Evolutionary conservation across 2,113 vertebrate species (phyloP).

Genomic region (Puntigrus tetrazona): DNA sequence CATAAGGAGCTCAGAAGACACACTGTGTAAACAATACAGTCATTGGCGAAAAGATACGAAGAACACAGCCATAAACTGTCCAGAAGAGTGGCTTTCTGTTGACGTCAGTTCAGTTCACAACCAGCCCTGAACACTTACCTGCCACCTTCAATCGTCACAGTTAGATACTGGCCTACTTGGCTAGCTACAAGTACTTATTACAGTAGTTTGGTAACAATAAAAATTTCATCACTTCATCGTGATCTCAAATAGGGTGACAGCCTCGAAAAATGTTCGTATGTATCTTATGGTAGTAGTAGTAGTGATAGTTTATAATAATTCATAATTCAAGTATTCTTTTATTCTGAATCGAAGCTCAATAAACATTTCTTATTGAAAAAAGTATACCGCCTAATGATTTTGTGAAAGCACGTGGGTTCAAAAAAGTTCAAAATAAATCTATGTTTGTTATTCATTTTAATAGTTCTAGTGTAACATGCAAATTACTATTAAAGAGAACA

Average conservation of each 20-base stretch:
- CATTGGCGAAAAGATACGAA: background rate
- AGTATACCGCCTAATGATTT: too few species aligned
- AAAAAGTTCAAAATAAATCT: too few species aligned
- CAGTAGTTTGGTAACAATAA: too few species aligned
- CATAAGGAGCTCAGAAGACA: background rate
- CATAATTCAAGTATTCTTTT: too few species aligned
- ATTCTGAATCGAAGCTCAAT: too few species aligned
- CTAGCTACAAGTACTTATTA: background rate
- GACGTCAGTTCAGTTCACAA: background rate
- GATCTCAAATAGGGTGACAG: too few species aligned
- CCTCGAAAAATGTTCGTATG: too few species aligned
- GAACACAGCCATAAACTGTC: background rate
- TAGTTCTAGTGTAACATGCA: background rate
- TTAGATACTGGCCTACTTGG: background rate
- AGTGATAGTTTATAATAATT: too few species aligned
- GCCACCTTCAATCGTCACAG: background rate
- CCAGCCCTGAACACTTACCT: background rate
- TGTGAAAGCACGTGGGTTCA: too few species aligned
- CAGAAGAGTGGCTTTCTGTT: background rate
- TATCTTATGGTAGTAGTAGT: too few species aligned
- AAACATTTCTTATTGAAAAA: too few species aligned
- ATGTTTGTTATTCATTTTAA: background rate
- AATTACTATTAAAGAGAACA: background rate
- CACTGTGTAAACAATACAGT: constrained; percentile 3
- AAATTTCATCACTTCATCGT: too few species aligned